phyloP scores from a whole-genome alignment of 2,113 vertebrate species.

The Crotalus helleri region DNA sequence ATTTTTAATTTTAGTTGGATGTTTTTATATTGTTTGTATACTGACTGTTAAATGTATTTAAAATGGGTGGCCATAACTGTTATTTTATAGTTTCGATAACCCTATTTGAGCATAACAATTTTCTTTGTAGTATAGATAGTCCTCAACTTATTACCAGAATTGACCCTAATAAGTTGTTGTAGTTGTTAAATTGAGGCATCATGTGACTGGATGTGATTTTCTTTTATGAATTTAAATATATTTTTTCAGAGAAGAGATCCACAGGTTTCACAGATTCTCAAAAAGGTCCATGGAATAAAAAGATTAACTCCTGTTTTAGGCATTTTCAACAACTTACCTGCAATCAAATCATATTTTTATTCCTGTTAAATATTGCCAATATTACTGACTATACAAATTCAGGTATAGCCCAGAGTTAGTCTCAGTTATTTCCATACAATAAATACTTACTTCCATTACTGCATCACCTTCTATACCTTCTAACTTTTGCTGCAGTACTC shows the following conservation, averaged over 20 bases:
- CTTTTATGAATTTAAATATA: neutral
- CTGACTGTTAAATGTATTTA: too few relatives aligned
- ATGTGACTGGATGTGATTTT: neutral
- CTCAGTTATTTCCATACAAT: neutral
- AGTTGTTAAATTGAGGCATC: neutral
- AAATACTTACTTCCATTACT: constrained; percentile 83
- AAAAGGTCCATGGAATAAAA: neutral
- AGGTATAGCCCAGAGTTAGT: neutral
- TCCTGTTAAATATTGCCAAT: neutral
- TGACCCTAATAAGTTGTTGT: neutral
- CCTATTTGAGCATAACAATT: too few relatives aligned
- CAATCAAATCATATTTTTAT: neutral
- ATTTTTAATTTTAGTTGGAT: too few relatives aligned
- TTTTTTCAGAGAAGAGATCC: neutral
- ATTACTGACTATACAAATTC: neutral
- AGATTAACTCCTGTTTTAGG: neutral
- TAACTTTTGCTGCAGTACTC: constrained; percentile 94
- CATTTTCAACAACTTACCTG: neutral
- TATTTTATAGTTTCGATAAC: too few relatives aligned
- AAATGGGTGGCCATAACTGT: too few relatives aligned
- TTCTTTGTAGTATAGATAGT: too few relatives aligned
- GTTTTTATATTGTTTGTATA: too few relatives aligned
- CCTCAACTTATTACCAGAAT: too few relatives aligned
- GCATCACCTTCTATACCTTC: constrained; percentile 85
- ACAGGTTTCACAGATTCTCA: neutral